Percentiles rank a stretch among this genome's conserved stretches.
Conservation (phyloP, 2,888 invertebrate species). For the Chymomyza amoena region DNA sequence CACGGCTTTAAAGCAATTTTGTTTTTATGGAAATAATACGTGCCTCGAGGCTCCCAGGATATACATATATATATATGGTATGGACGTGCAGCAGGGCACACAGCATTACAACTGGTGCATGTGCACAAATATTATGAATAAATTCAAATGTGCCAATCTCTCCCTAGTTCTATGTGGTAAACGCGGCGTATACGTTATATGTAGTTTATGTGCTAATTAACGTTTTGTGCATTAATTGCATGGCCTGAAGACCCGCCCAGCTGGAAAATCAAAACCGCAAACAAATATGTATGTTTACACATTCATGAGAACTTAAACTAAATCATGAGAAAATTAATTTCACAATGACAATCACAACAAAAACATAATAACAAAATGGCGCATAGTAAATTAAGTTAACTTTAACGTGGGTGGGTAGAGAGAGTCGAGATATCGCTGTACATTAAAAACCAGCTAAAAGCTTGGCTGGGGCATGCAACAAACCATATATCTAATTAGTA, state of each 20-base stretch:
- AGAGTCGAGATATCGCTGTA: conserved; percentile 7
- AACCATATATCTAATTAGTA: conserved; percentile 61
- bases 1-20: neutral
- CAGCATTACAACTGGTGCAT: conserved; percentile 24
- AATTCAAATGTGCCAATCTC: conserved; percentile 21
- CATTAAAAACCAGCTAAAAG: neutral
- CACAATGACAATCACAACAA: conserved; percentile 27
- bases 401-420: conserved; percentile 25
- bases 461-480: neutral
- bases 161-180: neutral
- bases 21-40: neutral
- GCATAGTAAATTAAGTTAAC: conserved; percentile 64
- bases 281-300: conserved; percentile 2
- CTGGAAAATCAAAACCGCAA: conserved; percentile 67
- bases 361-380: conserved; percentile 43
- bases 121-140: conserved; percentile 40
- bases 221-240: conserved; percentile 38
- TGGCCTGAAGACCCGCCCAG: conserved; percentile 51
- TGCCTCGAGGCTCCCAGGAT: neutral
- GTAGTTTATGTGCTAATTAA: conserved; percentile 51
- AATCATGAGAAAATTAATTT: conserved; percentile 70
- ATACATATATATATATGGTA: too few species aligned
- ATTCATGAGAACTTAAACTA: conserved; percentile 44
- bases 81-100: neutral
- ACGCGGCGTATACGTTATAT: conserved; percentile 39